Base-by-base conservation (phyloP, 2,888 invertebrate species). In the Pyralis farinalis region DNA sequence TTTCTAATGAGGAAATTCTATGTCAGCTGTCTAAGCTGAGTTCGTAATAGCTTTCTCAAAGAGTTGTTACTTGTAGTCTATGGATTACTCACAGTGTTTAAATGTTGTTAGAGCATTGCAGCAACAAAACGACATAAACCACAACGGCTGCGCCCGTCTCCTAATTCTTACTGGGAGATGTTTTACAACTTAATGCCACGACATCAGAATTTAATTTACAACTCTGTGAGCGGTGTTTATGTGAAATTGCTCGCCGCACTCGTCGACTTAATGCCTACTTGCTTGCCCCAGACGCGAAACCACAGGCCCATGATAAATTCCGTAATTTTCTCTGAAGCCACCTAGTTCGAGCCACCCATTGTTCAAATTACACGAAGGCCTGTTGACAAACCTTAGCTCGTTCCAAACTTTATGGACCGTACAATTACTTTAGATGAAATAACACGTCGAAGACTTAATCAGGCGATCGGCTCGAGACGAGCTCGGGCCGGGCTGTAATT, bases 371-470 rank as follows among this genome's bases (percentile, higher is more conserved):
- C 16, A 16, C 16, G 3, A 4, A 16, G 16, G 35, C 43, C 42
- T 42, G 47, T 52, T 46, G 49, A 51, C 49, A 49, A 50, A 47
- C 52, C 44, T 41, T 25, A 34, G 25, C 43, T 44, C 34, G 46
- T 40, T 47, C 43, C 42, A 47, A 46, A 36, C 42, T 35, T n/a
- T 42, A 42, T 44, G 44, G 50, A 49, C 48, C 56, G 39, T 51
- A 48, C 51, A 53, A 63, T 69, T 68, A 69, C 63, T 49, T 50
- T 60, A 56, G 60, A 69, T 53, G 59, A 68, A 75, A 78, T 72
- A 72, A 71, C 70, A 71, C 68, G 75, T 74, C 71, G 73, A 78
- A 72, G 75, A 74, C 75, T 79, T 81, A 82, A 85, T 84, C 83
- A 76, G 68, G 40, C 46, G 47, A 75, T 73, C 78, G 63, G 54